Conservation (phyloP, 30 jellyfish, hydroid and myxozoan genomes). For the Cassiopea andromeda region DNA sequence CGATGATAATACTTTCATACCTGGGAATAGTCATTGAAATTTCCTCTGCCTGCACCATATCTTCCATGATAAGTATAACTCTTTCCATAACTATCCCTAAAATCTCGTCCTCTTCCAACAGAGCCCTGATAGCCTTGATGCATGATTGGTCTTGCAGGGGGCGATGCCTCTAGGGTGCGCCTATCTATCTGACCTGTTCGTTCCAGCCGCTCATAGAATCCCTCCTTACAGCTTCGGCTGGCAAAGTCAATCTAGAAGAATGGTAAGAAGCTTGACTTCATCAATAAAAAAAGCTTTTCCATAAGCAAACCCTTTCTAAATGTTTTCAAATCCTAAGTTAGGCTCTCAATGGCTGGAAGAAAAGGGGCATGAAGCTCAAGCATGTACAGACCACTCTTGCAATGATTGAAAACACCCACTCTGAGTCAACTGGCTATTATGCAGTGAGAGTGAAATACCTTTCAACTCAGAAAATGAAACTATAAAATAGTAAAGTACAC, state of each 20-base stretch:
- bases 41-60: slow-evolving; percentile 45
- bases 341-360: too few species aligned
- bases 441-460: too few species aligned
- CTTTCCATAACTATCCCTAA: slow-evolving; percentile 47
- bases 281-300: not conserved
- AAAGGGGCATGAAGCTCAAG: too few species aligned
- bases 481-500: too few species aligned
- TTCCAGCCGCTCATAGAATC: slow-evolving; percentile 94
- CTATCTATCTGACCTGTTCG: slow-evolving; percentile 88
- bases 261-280: not conserved
- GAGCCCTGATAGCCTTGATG: slow-evolving; percentile 62
- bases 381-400: too few species aligned
- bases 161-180: slow-evolving; percentile 94
- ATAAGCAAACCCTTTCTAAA: too few species aligned
- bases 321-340: too few species aligned
- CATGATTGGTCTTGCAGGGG: slow-evolving; percentile 78
- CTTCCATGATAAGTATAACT: slow-evolving; percentile 38
- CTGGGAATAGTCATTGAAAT: slow-evolving; percentile 49
- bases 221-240: slow-evolving; percentile 96
- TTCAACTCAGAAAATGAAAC: too few species aligned
- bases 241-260: slow-evolving; percentile 90
- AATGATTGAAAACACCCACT: too few species aligned
- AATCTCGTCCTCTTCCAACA: slow-evolving; percentile 59
- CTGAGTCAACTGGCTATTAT: too few species aligned
- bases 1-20: slow-evolving; percentile 14